Evolutionary conservation across 2,113 vertebrate genomes (phyloP).

Genomic region (Antechinus flavipes): DNA sequence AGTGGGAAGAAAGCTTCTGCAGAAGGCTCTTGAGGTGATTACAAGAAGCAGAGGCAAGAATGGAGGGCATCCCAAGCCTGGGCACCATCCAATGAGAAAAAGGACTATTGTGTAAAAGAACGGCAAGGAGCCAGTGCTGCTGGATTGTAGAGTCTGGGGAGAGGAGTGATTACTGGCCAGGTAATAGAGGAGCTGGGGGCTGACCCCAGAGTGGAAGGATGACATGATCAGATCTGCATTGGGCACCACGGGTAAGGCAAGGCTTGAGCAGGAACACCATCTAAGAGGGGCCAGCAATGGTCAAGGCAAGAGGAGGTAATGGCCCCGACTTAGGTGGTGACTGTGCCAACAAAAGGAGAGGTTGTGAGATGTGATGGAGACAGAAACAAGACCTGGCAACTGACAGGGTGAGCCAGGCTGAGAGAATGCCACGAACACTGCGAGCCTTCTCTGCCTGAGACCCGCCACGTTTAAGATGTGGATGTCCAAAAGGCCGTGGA

Average conservation of each 20-base stretch:
- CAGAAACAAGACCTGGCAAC: no score
- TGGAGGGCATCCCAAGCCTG: not conserved
- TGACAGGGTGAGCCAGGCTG: no score
- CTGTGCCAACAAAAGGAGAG: no score
- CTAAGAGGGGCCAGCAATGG: no score
- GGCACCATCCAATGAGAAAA: not conserved
- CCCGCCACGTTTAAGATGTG: no score
- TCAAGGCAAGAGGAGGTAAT: no score
- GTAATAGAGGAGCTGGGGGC: not conserved
- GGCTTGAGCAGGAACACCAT: not conserved
- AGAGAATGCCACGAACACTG: no score
- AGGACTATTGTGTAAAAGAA: not conserved
- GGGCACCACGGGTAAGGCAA: not conserved
- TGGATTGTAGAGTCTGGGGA: not conserved
- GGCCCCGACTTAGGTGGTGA: no score
- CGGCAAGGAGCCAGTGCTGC: not conserved
- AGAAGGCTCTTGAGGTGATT: not conserved
- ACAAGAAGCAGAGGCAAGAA: not conserved
- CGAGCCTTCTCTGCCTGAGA: no score
- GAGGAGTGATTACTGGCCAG: not conserved
- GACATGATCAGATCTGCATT: not conserved
- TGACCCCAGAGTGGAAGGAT: not conserved
- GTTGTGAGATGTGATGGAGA: no score
- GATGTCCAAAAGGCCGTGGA: no score
- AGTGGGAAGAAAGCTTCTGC: not conserved